Conservation (phyloP, 1,140 invertebrate genomes). For the Doryteuthis pealeii region DNA sequence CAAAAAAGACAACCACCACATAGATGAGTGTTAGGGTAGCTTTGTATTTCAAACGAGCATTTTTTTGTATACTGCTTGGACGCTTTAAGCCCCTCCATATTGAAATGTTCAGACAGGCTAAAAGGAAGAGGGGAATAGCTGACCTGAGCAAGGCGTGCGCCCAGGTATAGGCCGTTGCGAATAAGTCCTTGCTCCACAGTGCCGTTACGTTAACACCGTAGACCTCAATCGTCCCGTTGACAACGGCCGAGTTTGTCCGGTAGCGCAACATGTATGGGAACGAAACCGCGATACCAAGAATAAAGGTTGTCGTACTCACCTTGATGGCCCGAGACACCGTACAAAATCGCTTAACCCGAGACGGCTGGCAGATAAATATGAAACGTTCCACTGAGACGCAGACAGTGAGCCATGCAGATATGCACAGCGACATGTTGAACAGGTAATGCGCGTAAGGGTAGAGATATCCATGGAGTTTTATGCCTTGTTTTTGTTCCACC, state of each 20-base stretch:
- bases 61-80: slow-evolving; percentile 23
- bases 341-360: slow-evolving; percentile 81
- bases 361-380: slow-evolving; percentile 88
- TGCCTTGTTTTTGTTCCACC: slow-evolving; percentile 23
- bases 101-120: slow-evolving; percentile 64
- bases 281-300: slow-evolving; percentile 25
- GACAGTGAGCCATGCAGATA: slow-evolving; percentile 84
- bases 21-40: slow-evolving; percentile 75
- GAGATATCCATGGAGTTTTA: slow-evolving; percentile 25
- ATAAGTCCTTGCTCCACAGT: slow-evolving; percentile 61
- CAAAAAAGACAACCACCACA: slow-evolving; percentile 72
- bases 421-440: slow-evolving; percentile 34
- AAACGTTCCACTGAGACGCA: slow-evolving; percentile 91
- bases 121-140: slow-evolving; percentile 60
- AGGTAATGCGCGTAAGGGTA: slow-evolving; percentile 45
- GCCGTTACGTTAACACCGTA: slow-evolving; percentile 22
- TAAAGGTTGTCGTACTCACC: slow-evolving; percentile 21
- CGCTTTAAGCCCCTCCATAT: slow-evolving; percentile 67
- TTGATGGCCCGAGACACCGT: slow-evolving; percentile 61
- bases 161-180: slow-evolving; percentile 67
- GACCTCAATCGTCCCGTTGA: not conserved
- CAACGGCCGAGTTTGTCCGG: not conserved
- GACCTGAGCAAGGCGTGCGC: slow-evolving; percentile 67
- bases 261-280: slow-evolving; percentile 34
- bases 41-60: slow-evolving; percentile 35